These are phyloP conservation scores for Taeniopygia guttata DNA, from an alignment of 2,797 vertebrate genomes.

Conservation along the genomic window DNA sequence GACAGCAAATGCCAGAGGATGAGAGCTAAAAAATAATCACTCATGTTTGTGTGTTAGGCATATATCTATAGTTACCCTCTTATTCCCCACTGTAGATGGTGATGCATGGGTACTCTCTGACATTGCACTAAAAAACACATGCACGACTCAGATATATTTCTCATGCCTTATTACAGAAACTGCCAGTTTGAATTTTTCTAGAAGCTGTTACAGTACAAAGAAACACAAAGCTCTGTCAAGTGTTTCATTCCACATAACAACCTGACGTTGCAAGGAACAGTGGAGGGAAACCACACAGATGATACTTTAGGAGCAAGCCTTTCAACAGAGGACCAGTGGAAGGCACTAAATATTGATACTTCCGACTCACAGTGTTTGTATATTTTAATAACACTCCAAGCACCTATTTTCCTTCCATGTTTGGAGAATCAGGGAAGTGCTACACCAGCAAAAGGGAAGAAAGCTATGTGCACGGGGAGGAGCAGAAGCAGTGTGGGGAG, in stretches of 20 bases:
- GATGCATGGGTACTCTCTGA: background rate
- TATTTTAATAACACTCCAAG: background rate
- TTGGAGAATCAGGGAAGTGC: background rate
- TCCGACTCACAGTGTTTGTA: background rate
- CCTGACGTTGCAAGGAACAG: background rate
- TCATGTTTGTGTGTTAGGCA: background rate
- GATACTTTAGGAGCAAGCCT: background rate
- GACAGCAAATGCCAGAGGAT: background rate
- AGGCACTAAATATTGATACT: background rate
- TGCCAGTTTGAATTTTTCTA: background rate
- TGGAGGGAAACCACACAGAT: background rate
- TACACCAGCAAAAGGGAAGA: fast-evolving
- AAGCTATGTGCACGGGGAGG: fast-evolving
- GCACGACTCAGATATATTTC: background rate
- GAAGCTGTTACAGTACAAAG: background rate
- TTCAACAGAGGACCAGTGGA: background rate
- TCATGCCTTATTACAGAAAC: background rate
- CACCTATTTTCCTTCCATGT: fast-evolving
- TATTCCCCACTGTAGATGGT: background rate
- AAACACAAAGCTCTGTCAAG: background rate
- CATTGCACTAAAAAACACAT: background rate
- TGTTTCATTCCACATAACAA: background rate
- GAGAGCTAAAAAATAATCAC: background rate
- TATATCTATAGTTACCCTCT: background rate
- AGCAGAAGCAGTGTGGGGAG: background rate